Evolutionary conservation across 2,113 vertebrate species (phyloP), one percentile per base, ranked within the genome.

Genomic region (Bothrops jararaca): DNA sequence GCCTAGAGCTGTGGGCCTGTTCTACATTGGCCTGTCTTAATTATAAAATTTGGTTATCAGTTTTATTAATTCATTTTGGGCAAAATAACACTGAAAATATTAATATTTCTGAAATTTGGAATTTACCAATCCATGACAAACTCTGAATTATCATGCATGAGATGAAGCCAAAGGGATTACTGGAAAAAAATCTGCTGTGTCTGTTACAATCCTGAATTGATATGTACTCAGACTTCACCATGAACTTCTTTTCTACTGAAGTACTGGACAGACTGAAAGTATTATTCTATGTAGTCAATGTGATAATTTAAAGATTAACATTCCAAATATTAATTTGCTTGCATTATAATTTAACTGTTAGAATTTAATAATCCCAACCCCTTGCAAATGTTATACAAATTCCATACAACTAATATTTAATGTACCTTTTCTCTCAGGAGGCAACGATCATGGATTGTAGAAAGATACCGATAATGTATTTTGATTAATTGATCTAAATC

Each of bases 401-500:
- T 42, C 1, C 6, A 91, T 29, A 88, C 0, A 6, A 0, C 0
- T 10, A 88, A 60, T 39, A 86, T 50, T 95, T 94, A 48, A 94
- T 92, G 24, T 60, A 99, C 99, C 98, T 99, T 99, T 97, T 99
- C 99, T 95, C 99, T 98, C 64, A 99, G 97, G 34, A 99, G 97
- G 90, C 99, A 99, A 10, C 99, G 98, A 95, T 99, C 99, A 60
- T 99, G 99, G 95, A 99, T 99, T 10, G 99, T 99, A 90, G 99
- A 99, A 86, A 99, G 93, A 2, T 99, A 99, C 97, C 98, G 97
- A 95, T 99, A 99, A 95, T 99, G 99, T 96, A 99, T 99, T 98
- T 99, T 99, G 96, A 99, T 99, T 93, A 99, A 96, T 24, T 99
- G 99, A 97, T 99, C 99, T 97, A 99, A 97, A 97, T 99, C 99